Percentiles rank a stretch among this genome's conserved stretches.
Conservation (phyloP, 2,888 invertebrate genomes). For the Philaethria dido region DNA sequence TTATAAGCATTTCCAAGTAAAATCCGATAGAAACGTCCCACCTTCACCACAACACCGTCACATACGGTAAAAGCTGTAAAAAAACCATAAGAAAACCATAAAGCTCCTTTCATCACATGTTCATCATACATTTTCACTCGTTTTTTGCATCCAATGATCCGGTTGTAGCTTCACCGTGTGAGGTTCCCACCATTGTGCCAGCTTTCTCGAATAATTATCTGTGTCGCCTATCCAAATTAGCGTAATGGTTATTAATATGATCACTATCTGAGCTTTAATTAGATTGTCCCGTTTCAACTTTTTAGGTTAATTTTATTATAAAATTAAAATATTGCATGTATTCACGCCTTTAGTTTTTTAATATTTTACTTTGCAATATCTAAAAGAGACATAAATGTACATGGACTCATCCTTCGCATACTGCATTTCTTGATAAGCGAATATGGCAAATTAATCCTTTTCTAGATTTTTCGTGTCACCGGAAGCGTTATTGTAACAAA, state of each 20-base stretch:
- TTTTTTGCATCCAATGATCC: constrained; percentile 61
- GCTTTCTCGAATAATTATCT: constrained; percentile 79
- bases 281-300: constrained; percentile 36
- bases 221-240: constrained; percentile 76
- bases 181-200: constrained; percentile 67
- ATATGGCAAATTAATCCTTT: too few species aligned
- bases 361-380: neutral
- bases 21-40: neutral
- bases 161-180: constrained; percentile 73
- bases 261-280: constrained; percentile 38
- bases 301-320: constrained; percentile 18
- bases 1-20: neutral
- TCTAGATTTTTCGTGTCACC: too few species aligned
- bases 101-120: constrained; percentile 28
- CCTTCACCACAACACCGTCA: neutral
- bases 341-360: neutral
- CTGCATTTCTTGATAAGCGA: too few species aligned
- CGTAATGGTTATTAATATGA: constrained; percentile 65
- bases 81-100: constrained; percentile 29
- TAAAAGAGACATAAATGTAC: too few species aligned
- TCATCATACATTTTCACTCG: constrained; percentile 38
- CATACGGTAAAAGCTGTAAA: constrained; percentile 16
- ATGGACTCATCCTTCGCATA: too few species aligned
- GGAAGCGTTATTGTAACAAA: too few species aligned
- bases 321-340: neutral